Evolutionary conservation across 53 echinoderm and acorn worm species (phyloP).

Genomic region (Antedon mediterranea): DNA sequence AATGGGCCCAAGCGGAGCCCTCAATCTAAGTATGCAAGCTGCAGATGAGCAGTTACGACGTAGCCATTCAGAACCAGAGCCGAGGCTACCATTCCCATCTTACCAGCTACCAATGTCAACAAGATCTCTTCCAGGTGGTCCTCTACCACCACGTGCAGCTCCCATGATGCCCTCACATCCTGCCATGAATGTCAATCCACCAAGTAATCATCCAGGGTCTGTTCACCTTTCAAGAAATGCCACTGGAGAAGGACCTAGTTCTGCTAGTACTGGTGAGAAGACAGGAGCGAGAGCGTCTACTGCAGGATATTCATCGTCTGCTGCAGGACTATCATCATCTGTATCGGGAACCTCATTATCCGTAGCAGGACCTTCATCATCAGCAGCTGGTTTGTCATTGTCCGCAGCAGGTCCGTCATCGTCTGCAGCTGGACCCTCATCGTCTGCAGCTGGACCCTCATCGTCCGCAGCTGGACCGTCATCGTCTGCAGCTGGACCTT

Average conservation of each 20-base stretch:
- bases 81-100: slow-evolving; percentile 21
- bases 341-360: no score
- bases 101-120: neutral
- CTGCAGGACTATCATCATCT: no score
- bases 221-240: neutral
- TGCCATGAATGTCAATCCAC: neutral
- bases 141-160: neutral
- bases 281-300: neutral
- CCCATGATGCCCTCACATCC: neutral
- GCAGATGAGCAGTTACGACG: slow-evolving; percentile 3
- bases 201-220: neutral
- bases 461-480: neutral
- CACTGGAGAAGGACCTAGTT: neutral
- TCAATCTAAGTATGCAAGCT: slow-evolving; percentile 2
- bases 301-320: no score
- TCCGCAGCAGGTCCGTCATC: no score
- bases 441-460: neutral
- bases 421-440: neutral
- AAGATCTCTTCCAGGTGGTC: neutral
- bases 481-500: neutral
- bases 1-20: neutral
- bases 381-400: no score
- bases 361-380: no score
- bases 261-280: neutral
- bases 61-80: neutral